Base-by-base conservation (phyloP, 2,113 vertebrate genomes). In the Urocynchramus pylzowi region DNA sequence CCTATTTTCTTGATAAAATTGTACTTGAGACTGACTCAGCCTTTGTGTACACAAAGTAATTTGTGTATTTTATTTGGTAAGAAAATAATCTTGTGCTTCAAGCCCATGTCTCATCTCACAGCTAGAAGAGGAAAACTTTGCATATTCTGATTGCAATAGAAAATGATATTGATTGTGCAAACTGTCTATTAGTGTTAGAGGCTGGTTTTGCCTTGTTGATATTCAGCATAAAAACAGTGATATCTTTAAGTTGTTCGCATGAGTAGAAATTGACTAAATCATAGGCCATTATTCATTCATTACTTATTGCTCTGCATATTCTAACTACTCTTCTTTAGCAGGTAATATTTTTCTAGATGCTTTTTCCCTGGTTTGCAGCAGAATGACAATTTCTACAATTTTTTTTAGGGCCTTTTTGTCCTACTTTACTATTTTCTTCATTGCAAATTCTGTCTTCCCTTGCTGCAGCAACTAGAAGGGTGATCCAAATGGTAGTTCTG, bases 81-180 rank as follows among this genome's bases (percentile, higher is more conserved):
- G 57, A 85, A 83, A 77, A 70, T 60, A 56, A 60, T 71, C 17
- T 64, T 0, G 0, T 76, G 16, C 11, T 74, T 15, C 52, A 84
- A 80, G 35, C 9, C 49, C 8, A 6, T 73, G 17, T 76, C 37
- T 83, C 26, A 11, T 57, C 45, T 30, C 24, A 24, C 31, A 70
- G 3, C 41, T 47, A 54, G 30, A 77, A 49, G 33, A 80, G 4
- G 11, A 90, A 84, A 81, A 78, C 16, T n/a, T 74, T 47, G 7
- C 21, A 9, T 80, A 13, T 80, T 80, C 47, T 83, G 17, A 45
- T 85, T 68, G 37, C 50, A 49, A 8, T 23, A 65, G 45, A 85
- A 80, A 53, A 70, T 53, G 0, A 42, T 54, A 50, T 0, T 80
- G 63, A 63, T 19, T 1, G 0, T 63, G 21, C 42, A 77, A 59